Base-by-base conservation (phyloP, 1,140 invertebrate genomes). In the Hermatobates lingyangjiaoensis region DNA sequence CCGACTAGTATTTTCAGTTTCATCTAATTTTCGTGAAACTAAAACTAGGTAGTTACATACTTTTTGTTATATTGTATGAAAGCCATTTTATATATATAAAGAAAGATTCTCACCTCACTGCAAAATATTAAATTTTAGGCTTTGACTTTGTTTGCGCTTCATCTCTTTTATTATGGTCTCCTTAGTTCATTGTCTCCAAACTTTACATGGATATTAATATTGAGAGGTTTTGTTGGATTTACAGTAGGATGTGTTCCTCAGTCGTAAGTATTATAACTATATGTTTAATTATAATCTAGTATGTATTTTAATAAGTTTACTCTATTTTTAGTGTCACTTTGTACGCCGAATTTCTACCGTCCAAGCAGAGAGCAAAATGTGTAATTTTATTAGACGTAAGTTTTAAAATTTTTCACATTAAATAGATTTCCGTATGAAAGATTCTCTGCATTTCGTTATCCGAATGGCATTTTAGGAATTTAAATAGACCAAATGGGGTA, bases 211-310 rank as follows among this genome's bases (percentile, higher is more conserved):
- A 73, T 97, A 26, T 66, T 97, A 18, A 74, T 94, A 50, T 71
- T 96, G 25, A 72, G 92, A 64, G 87, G 88, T 30, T 70, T 94
- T 1, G 91, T 94, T 42, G 92, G 92, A 14, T 94, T 97, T 74
- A 88, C 89, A 23, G 92, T 96, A 63, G 91, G 92, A 55, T 93
- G 91, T 67, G 87, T 91, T 26, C 89, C 91, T 52, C 92, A 96
- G 70, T 91, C 90, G 90, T 95, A 76, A 83, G 86, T 80, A n/a
- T n/a, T n/a, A n/a, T n/a, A n/a, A n/a, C n/a, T n/a, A n/a, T 60
- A 49, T n/a, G 14, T 54, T 46, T n/a, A 21, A 25, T 28, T 40
- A 21, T 50, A 56, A 52, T 39, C 56, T 54, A 14, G 57, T 26
- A 30, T 30, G 15, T 51, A 25, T 54, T 30, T 40, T 53, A 30